Evolutionary conservation across 2,797 vertebrate species (phyloP), one percentile per base, ranked within the genome.

Genomic region (Brotula barbata): DNA sequence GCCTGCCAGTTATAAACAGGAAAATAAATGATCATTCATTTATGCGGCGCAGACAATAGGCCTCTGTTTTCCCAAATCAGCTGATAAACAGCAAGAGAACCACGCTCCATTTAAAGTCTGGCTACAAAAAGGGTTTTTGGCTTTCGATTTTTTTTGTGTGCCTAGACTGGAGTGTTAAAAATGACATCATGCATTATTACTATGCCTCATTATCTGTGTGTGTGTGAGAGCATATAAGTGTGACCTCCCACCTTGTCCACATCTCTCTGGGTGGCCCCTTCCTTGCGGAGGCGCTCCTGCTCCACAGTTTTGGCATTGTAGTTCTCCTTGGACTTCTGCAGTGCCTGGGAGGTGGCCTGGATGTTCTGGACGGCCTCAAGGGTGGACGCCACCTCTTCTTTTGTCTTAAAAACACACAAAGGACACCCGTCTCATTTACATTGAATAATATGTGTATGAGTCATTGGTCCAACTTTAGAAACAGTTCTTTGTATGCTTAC

Each of bases 261-360:
- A 71, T 99, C 97, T 88, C 94, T 94, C 81, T 94, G 95, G 51
- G 95, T 94, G 80, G 96, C 96, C 72, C 96, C 95, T 84, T 99
- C 97, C 82, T 98, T 99, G 82, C 95, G 96, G 74, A 97, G 92
- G 43, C 94, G 93, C 64, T 98, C 97, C 65, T 96, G 95, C 74
- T 99, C 97, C 10, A 99, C 89, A 42, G 91, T 96, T 80, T 96
- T 98, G 79, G 89, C 85, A 67, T 94, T 95, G 79, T 99, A 99
- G 88, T 87, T 95, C 87, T 99, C 97, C 88, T 97, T 98, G 85
- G 94, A 95, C 86, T 99, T 99, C 84, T 95, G 96, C 55, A 99
- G 91, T 10, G 94, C 90, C 86, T 98, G 96, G 65, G 92, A 94
- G 77, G 93, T 95, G 80, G 81, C 94, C 88, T 98, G 96, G 89